A percentile compares a stretch with the other conserved stretches of the same genome.
phyloP scores from a whole-genome alignment of 2,797 vertebrate genomes.

The Acanthurus lineatus region DNA sequence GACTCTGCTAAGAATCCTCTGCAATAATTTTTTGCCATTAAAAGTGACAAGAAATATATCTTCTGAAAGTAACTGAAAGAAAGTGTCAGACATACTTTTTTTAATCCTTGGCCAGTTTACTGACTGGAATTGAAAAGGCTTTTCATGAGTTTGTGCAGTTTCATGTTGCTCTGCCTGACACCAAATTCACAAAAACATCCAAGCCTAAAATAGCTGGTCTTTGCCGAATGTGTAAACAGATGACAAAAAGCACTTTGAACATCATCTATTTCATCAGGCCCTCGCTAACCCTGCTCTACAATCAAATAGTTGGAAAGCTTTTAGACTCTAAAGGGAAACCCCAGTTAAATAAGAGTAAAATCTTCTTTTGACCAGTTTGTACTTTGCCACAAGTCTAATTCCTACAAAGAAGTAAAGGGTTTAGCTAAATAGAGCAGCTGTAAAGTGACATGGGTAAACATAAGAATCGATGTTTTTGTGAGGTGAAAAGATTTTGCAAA shows the following conservation, averaged over 20 bases:
- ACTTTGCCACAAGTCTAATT: background rate
- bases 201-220: slow-evolving; percentile 12
- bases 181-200: background rate
- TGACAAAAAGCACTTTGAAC: background rate
- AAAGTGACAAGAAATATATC: slow-evolving; percentile 6
- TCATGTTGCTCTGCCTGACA: background rate
- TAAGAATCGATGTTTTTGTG: background rate
- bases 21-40: slow-evolving; percentile 3
- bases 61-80: slow-evolving; percentile 30
- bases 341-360: background rate
- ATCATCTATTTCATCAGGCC: background rate
- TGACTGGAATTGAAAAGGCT: slow-evolving; percentile 14
- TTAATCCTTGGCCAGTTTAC: background rate
- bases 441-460: background rate
- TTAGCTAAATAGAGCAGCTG: background rate
- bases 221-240: background rate
- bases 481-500: background rate
- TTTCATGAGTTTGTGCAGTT: slow-evolving; percentile 13
- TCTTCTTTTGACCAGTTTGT: background rate
- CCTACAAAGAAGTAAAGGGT: too few relatives aligned
- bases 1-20: background rate
- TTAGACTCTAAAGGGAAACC: background rate
- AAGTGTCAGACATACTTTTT: slow-evolving; percentile 1
- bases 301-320: too few relatives aligned
- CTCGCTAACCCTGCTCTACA: too few relatives aligned